phyloP scores from a whole-genome alignment of 2,797 vertebrate genomes.

The Myotis myotis region DNA sequence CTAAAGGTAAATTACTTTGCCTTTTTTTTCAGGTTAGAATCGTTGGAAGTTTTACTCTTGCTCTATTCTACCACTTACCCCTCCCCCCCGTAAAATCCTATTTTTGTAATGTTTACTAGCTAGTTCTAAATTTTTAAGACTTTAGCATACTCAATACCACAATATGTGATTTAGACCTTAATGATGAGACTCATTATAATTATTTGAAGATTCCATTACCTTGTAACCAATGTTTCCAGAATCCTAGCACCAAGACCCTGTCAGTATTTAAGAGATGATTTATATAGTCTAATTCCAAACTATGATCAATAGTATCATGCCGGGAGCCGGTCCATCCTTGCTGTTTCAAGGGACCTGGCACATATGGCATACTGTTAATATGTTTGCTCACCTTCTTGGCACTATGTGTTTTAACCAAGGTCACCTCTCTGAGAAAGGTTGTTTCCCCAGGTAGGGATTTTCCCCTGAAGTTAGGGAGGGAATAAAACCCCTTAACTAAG shows the following conservation, averaged over 20 bases:
- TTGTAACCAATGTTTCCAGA: neutral
- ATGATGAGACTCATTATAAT: neutral
- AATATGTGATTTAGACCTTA: neutral
- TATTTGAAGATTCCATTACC: neutral
- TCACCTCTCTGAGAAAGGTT: no score
- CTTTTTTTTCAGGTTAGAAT: neutral
- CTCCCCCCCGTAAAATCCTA: no score
- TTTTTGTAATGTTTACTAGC: neutral
- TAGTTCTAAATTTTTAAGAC: neutral
- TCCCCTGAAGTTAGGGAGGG: no score
- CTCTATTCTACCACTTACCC: neutral
- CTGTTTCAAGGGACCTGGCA: no score
- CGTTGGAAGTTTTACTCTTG: neutral
- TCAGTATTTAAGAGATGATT: neutral
- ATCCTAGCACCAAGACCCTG: neutral
- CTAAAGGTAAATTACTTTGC: neutral
- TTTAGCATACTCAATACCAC: neutral
- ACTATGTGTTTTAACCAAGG: no score
- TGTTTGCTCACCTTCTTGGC: no score
- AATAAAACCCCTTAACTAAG: no score
- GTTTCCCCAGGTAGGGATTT: no score
- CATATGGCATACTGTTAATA: no score
- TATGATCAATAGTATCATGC: neutral
- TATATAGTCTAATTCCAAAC: neutral
- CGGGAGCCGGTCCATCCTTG: no score